Evolutionary conservation across 2,113 vertebrate species (phyloP), one percentile per base, ranked within the genome.

Genomic region (Ameiurus melas): DNA sequence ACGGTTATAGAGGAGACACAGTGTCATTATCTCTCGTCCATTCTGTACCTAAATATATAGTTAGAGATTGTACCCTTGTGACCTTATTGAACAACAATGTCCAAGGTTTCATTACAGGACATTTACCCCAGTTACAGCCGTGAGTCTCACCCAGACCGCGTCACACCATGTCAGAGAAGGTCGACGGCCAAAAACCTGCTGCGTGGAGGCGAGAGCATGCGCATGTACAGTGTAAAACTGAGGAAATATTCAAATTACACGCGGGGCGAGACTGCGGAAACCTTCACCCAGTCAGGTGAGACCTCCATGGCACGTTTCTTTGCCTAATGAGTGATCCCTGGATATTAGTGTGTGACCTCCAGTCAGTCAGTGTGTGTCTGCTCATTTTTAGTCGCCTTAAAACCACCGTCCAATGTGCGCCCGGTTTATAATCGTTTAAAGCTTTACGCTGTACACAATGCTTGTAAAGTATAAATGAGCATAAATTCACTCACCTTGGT

Each of bases 401-500:
- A 14, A 30, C 43, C 43, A 47, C 43, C 43, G 43, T 43, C 36
- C 9, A 25, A 25, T 0, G 36, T 43, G 36, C 3, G 14, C 68
- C 17, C 30, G 1, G 19, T 20, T 39, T 5, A 33, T 68, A 30
- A 68, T 68, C n/a, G 10, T 64, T 66, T 6, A 2, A 33, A 70
- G 68, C 17, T 73, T 73, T 39, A 39, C 36, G 22, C 17, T 3
- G 2, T 20, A 43, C 73, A 25, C 39, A 14, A 1, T 12, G 39
- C 22, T 77, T 2, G 5, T 25, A 77, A 47, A 77, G 33, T n/a
- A 55, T 19, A 30, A 8, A 30, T 80, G 6, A 19, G 51, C 19
- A 20, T 19, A 30, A 30, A 10, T 80, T 80, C 3, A 1, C 85
- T 39, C 95, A 98, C 98, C 97, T 97, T 99, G 98, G 94, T 99